Conservation (phyloP, 2,888 invertebrate genomes). For the Metopia argyrocephala region DNA sequence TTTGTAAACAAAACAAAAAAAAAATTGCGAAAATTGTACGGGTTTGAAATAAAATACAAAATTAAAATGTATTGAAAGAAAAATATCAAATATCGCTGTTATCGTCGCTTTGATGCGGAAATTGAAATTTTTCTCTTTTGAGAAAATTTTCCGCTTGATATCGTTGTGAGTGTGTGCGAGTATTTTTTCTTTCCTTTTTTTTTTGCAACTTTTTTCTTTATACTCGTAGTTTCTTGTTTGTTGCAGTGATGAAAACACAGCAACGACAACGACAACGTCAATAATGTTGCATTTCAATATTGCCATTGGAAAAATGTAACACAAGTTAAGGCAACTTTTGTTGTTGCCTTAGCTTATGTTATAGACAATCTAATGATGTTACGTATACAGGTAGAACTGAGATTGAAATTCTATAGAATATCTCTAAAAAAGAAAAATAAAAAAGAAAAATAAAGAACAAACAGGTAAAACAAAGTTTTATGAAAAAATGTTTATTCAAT, state of each 20-base stretch:
- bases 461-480: conserved; percentile 29
- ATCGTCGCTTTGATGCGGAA: conserved; percentile 67
- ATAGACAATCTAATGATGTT: conserved; percentile 33
- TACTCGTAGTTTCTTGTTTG: conserved; percentile 6
- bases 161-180: conserved; percentile 35
- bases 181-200: conserved; percentile 8
- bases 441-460: background rate
- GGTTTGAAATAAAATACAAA: conserved; percentile 22
- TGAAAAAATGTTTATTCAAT: conserved; percentile 33
- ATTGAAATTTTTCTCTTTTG: conserved; percentile 71
- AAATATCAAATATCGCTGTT: conserved; percentile 66
- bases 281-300: conserved; percentile 15
- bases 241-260: conserved; percentile 1
- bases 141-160: conserved; percentile 66
- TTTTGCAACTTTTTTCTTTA: conserved; percentile 11
- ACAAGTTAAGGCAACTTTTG: conserved; percentile 41
- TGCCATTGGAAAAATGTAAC: conserved; percentile 56
- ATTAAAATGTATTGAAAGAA: conserved; percentile 49
- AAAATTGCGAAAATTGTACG: background rate
- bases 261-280: conserved; percentile 25
- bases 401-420: conserved; percentile 21
- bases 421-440: too few relatives aligned
- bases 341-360: conserved; percentile 5
- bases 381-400: conserved; percentile 33
- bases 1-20: conserved; percentile 8